Percentiles rank a stretch among this genome's conserved stretches.
These are phyloP conservation scores for Torymus auratus DNA, from an alignment of 2,888 invertebrate species.

Conservation along the genomic window DNA sequence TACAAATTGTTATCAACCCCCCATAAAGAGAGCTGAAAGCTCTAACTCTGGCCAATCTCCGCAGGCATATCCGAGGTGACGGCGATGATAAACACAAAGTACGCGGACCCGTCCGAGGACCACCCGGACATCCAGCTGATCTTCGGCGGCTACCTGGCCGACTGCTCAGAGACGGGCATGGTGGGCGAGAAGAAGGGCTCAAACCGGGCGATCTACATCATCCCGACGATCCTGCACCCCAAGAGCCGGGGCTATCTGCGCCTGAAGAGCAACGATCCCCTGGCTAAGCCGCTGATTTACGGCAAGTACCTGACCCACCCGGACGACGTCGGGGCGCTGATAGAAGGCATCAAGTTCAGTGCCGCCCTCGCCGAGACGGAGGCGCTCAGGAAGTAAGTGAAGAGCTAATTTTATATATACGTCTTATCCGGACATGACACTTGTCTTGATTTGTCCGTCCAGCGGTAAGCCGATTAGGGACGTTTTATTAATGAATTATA, in stretches of 20 bases:
- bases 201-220: conserved; percentile 84
- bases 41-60: neutral
- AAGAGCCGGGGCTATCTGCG: conserved; percentile 89
- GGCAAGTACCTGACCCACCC: conserved; percentile 88
- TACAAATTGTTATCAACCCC: neutral
- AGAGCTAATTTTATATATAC: conserved; percentile 34
- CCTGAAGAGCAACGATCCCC: conserved; percentile 87
- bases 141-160: conserved; percentile 91
- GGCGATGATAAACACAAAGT: conserved; percentile 88
- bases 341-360: conserved; percentile 90
- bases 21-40: neutral
- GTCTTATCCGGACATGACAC: neutral
- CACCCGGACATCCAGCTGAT: conserved; percentile 92
- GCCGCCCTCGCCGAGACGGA: conserved; percentile 85
- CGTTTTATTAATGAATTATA: no score
- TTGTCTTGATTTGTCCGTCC: no score
- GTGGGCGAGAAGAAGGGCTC: conserved; percentile 86
- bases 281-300: conserved; percentile 89
- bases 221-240: conserved; percentile 90
- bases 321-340: conserved; percentile 87
- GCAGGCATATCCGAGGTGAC: conserved; percentile 90
- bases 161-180: conserved; percentile 91
- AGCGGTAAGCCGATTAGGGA: no score
- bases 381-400: conserved; percentile 75
- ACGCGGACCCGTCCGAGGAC: conserved; percentile 84